Evolutionary conservation across 2,797 vertebrate species (phyloP).

Genomic region (Gambelia wislizenii): DNA sequence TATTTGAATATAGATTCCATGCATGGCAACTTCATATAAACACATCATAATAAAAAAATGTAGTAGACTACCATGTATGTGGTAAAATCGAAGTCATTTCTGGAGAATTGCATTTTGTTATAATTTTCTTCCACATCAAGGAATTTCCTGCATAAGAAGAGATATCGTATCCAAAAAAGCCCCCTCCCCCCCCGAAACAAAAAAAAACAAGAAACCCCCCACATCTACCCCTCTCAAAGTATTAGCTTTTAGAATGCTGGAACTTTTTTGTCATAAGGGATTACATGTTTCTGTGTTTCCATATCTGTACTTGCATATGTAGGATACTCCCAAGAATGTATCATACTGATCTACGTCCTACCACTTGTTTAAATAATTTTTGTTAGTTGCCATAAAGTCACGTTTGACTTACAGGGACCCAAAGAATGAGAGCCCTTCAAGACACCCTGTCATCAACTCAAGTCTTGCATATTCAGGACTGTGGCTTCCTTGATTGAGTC

Average conservation of each 20-base stretch:
- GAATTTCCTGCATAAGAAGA: not conserved
- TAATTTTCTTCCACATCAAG: not conserved
- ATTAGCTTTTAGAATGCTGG: not conserved
- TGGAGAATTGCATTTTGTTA: not conserved
- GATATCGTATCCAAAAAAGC: too few species aligned
- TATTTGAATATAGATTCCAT: too few species aligned
- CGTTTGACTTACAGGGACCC: too few species aligned
- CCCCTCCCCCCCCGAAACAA: too few species aligned
- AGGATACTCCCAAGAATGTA: not conserved
- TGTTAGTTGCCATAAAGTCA: too few species aligned
- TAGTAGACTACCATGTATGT: not conserved
- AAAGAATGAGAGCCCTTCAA: too few species aligned
- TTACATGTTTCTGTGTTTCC: not conserved
- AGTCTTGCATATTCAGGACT: too few species aligned
- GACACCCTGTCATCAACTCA: too few species aligned
- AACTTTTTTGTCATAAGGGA: not conserved
- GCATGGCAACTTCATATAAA: too few species aligned
- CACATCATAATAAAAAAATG: not conserved
- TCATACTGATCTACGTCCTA: not conserved
- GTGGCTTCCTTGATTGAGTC: too few species aligned
- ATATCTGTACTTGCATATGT: not conserved
- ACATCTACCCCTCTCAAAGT: not conserved
- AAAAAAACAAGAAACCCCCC: not conserved
- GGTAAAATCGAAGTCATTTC: not conserved
- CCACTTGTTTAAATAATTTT: not conserved